Base-by-base conservation (phyloP, 2,888 invertebrate species). In the Oconnorella tubifera region DNA sequence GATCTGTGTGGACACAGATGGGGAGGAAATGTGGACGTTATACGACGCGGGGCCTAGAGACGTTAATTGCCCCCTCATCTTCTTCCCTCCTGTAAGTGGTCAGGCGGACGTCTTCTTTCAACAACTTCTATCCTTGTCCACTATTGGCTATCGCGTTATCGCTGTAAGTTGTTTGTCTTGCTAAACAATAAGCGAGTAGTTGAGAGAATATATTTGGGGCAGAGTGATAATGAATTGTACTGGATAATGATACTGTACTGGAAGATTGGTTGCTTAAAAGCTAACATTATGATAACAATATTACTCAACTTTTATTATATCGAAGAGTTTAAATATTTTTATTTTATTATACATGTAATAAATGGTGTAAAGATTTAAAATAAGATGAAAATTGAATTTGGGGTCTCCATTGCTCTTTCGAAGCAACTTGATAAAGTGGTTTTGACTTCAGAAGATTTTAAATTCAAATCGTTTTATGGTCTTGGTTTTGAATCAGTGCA, bases 41-140 rank as follows among this genome's bases (percentile, higher is more conserved):
- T 93, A 91, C 79, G 93, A 94, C 79, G 89, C 91, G 64, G 92
- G 91, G 32, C 92, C 93, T 6, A 89, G 89, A 79, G 86, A 86
- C 60, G 87, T 92, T 0, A 86, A 85, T 66, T 89, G 89, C 74
- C 93, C 93, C 0, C 77, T 94, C 49, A 84, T 93, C 73, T 93
- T 91, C 83, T 85, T 93, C 70, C 92, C 92, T 6, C 91, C 93
- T 28, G 91, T 91, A 1, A 91, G 91, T 72, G 92, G 93, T 1
- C 90, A 91, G 14, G 91, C 92, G 6, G 93, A 93, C 83, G 86
- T 92, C 59, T 93, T 89, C 83, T 94, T 88, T 80, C 88, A 88
- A 76, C 93, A 93, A 84, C 86, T 92, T 31, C 84, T 92, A 75
- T 87, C 89, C 1, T 83, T 94, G 19, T 87, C 90, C 23, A 87